Conservation (phyloP, 2,113 vertebrate species). For the Leucoraja erinaceus region DNA sequence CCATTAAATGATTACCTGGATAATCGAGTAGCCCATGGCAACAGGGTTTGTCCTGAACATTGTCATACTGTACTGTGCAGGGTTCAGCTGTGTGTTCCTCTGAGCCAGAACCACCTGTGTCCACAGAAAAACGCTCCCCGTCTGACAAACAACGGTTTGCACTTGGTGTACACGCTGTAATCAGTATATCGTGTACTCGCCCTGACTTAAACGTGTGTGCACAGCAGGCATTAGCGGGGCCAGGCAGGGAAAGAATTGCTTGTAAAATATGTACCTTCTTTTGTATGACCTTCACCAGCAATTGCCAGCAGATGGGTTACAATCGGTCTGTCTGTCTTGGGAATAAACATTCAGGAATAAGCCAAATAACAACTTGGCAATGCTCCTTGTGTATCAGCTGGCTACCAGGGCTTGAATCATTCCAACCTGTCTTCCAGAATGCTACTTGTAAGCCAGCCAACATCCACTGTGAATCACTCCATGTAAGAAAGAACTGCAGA, state of each 20-base stretch:
- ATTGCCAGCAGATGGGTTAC: neutral
- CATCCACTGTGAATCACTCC: too few relatives aligned
- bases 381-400: neutral
- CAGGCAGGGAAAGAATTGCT: neutral
- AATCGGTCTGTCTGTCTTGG: neutral
- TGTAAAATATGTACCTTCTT: neutral
- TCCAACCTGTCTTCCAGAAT: neutral
- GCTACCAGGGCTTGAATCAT: neutral
- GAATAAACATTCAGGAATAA: neutral
- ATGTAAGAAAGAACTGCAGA: too few relatives aligned
- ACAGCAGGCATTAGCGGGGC: neutral
- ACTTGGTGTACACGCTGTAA: neutral
- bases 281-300: neutral
- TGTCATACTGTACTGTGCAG: too few relatives aligned
- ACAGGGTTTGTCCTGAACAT: too few relatives aligned
- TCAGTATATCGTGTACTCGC: neutral
- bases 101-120: too few relatives aligned
- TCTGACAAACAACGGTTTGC: neutral
- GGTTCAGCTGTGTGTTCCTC: too few relatives aligned
- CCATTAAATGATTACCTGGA: neutral
- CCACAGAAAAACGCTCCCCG: neutral
- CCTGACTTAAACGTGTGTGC: neutral
- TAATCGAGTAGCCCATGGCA: neutral
- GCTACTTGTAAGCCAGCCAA: neutral
- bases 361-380: neutral